A percentile compares a stretch with the other conserved stretches of the same genome.
phyloP scores from a whole-genome alignment of 1,140 invertebrate genomes.

The Sweltsa coloradensis region DNA sequence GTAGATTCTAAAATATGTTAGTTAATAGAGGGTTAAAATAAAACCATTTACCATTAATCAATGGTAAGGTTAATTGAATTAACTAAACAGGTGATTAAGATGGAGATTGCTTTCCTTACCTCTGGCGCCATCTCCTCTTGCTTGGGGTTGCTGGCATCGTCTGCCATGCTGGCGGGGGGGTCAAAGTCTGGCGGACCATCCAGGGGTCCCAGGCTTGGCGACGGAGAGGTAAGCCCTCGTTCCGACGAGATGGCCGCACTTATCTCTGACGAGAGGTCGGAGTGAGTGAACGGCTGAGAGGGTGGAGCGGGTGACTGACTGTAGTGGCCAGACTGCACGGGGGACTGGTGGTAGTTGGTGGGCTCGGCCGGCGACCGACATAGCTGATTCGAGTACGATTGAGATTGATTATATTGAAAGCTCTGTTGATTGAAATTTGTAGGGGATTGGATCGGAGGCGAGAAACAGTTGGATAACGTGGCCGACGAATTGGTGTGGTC shows the following conservation, averaged over 20 bases:
- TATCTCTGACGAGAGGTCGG: slow-evolving; percentile 61
- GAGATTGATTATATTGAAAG: slow-evolving; percentile 26
- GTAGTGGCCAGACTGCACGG: slow-evolving; percentile 33
- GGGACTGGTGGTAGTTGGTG: slow-evolving; percentile 20
- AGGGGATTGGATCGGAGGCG: slow-evolving; percentile 37
- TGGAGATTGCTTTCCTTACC: slow-evolving; percentile 2
- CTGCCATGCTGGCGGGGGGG: slow-evolving; percentile 46
- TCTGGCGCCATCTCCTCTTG: background rate
- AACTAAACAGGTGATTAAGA: too few species aligned
- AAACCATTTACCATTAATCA: too few species aligned
- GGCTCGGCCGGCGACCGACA: slow-evolving; percentile 13
- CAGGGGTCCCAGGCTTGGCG: slow-evolving; percentile 48
- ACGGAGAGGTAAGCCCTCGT: slow-evolving; percentile 43
- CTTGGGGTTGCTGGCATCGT: slow-evolving; percentile 33
- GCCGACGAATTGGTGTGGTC: slow-evolving; percentile 22
- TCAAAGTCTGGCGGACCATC: slow-evolving; percentile 65
- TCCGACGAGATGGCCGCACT: slow-evolving; percentile 63
- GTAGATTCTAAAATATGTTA: too few species aligned
- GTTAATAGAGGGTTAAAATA: too few species aligned
- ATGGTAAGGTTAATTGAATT: too few species aligned
- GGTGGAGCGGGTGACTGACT: slow-evolving; percentile 44
- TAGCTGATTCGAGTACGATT: slow-evolving; percentile 24
- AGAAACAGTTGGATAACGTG: slow-evolving; percentile 39
- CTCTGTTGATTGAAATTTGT: slow-evolving; percentile 32
- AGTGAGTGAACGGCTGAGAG: slow-evolving; percentile 52